Evolutionary conservation across 2,888 invertebrate genomes (phyloP).

Genomic region (Himalopsyche japonica): DNA sequence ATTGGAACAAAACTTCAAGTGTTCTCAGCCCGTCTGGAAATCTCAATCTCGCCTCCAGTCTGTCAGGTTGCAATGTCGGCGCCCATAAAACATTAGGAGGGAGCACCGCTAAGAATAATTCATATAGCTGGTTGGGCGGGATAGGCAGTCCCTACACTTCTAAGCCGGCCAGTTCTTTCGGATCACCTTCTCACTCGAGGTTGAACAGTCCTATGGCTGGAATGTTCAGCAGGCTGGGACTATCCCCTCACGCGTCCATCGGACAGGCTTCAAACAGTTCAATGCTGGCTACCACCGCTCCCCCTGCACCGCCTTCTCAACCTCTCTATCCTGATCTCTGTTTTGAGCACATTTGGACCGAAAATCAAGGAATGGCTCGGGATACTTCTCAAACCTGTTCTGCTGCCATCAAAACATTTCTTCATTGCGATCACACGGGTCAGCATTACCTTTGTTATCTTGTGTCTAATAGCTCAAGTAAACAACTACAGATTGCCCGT

Average conservation of each 20-base stretch:
- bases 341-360: constrained; percentile 89
- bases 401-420: constrained; percentile 75
- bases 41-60: constrained; percentile 47
- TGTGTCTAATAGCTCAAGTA: constrained; percentile 53
- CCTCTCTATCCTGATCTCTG: constrained; percentile 85
- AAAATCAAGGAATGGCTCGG: constrained; percentile 58
- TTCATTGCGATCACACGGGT: constrained; percentile 83
- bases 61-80: constrained; percentile 21
- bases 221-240: constrained; percentile 54
- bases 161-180: constrained; percentile 48
- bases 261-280: constrained; percentile 56
- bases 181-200: constrained; percentile 48
- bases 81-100: constrained; percentile 8
- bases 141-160: constrained; percentile 53
- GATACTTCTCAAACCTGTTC: constrained; percentile 52
- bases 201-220: constrained; percentile 57
- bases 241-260: constrained; percentile 56
- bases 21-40: constrained; percentile 55
- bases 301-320: constrained; percentile 60
- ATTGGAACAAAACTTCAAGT: constrained; percentile 52
- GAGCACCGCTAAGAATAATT: constrained; percentile 38
- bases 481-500: constrained; percentile 68
- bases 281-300: constrained; percentile 55
- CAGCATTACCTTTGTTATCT: constrained; percentile 83
- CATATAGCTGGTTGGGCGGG: constrained; percentile 50